Percentiles rank a stretch among this genome's conserved stretches.
Conservation (phyloP, 2,888 invertebrate genomes). For the Minunthozetes semirufus region DNA sequence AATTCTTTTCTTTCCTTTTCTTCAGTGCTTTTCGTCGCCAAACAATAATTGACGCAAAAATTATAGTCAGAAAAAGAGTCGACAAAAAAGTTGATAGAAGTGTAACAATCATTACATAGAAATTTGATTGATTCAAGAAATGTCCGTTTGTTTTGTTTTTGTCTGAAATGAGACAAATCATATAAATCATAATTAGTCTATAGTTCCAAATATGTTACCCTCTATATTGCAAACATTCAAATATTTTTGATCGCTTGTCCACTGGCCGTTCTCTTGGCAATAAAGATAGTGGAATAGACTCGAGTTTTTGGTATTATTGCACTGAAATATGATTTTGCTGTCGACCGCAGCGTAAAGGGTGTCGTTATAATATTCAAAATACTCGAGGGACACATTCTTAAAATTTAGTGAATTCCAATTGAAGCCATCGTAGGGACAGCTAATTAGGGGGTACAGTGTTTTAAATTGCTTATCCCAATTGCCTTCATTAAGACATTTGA, state of each 20-base stretch:
- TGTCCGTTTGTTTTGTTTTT: not conserved
- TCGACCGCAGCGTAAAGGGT: not conserved
- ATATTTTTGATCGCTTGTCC: not conserved
- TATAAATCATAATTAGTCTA: not conserved
- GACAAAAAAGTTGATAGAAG: not conserved
- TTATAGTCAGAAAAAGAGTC: not conserved
- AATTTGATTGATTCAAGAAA: not conserved
- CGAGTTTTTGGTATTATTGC: not conserved
- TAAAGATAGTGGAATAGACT: not conserved
- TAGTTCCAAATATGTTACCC: not conserved
- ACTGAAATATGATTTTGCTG: not conserved
- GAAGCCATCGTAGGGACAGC: not conserved
- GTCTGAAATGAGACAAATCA: not conserved
- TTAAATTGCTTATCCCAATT: not conserved
- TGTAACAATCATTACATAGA: not conserved
- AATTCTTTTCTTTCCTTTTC: not conserved
- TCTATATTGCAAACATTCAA: not conserved
- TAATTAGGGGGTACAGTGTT: not conserved
- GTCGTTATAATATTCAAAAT: constrained; percentile 7
- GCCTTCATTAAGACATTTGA: not conserved
- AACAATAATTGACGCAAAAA: not conserved
- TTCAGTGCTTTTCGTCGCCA: not conserved
- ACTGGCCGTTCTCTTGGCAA: not conserved
- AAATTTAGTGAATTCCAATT: not conserved
- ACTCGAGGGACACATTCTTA: not conserved